Percentiles rank a stretch among this genome's conserved stretches.
Evolutionary conservation across 2,888 invertebrate genomes (phyloP).

Genomic region (Parnassius glacialis): DNA sequence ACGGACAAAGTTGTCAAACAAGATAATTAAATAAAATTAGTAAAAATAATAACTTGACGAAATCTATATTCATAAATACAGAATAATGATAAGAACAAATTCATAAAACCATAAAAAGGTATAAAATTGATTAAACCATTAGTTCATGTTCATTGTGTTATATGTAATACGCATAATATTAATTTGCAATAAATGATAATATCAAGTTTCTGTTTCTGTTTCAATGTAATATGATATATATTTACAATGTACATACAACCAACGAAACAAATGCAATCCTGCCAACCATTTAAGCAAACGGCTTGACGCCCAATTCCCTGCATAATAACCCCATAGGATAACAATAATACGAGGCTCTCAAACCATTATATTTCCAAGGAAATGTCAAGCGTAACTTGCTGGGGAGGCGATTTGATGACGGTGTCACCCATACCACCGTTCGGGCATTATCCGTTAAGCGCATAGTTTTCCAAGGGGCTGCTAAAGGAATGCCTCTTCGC

Average conservation of each 20-base stretch:
- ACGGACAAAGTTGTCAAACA: too few species aligned
- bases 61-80: too few species aligned
- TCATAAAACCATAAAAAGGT: too few species aligned
- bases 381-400: constrained; percentile 25
- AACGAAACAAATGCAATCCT: constrained; percentile 8
- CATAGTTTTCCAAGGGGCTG: constrained; percentile 59
- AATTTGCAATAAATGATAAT: too few species aligned
- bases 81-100: too few species aligned
- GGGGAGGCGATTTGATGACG: constrained; percentile 33
- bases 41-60: too few species aligned
- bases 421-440: constrained; percentile 33
- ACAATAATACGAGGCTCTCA: constrained; percentile 12
- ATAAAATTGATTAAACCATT: too few species aligned
- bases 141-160: too few species aligned
- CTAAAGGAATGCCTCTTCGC: constrained; percentile 50
- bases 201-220: too few species aligned
- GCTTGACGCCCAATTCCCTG: constrained; percentile 13
- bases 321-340: constrained; percentile 24
- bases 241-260: constrained; percentile 3
- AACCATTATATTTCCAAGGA: constrained; percentile 23
- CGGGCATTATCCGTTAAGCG: constrained; percentile 35
- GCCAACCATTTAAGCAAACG: constrained; percentile 17
- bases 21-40: too few species aligned
- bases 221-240: neutral
- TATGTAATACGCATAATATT: too few species aligned